A percentile compares a stretch with the other conserved stretches of the same genome.
Conservation (phyloP, 2,797 vertebrate species). For the Craterocephalus amniculus region DNA sequence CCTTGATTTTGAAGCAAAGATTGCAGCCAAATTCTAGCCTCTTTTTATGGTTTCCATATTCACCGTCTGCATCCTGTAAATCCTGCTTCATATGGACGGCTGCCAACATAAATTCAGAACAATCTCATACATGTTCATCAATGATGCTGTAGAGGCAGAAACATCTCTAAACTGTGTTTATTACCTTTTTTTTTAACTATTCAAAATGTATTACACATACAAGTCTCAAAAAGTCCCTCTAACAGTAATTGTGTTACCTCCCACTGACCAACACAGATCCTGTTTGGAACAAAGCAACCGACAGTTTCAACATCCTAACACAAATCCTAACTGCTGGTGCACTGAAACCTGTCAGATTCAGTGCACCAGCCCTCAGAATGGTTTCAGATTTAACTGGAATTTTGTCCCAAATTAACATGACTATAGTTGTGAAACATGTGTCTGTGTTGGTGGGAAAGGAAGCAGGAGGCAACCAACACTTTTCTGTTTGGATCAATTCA, state of each 20-base stretch:
- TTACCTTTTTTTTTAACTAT: constrained; percentile 53
- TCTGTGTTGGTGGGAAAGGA: too few relatives aligned
- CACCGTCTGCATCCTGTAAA: not conserved
- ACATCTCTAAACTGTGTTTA: constrained; percentile 69
- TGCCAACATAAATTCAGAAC: not conserved
- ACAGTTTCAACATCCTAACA: too few relatives aligned
- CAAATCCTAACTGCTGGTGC: too few relatives aligned
- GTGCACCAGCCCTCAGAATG: too few relatives aligned
- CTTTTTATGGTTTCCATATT: not conserved
- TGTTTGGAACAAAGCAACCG: not conserved
- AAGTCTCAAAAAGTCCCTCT: constrained; percentile 13
- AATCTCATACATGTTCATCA: constrained; percentile 15
- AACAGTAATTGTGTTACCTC: not conserved
- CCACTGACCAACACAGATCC: not conserved
- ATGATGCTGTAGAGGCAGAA: constrained; percentile 19
- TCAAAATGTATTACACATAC: constrained; percentile 51
- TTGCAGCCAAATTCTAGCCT: too few relatives aligned
- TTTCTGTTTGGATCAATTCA: constrained; percentile 16
- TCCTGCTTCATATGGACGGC: too few relatives aligned
- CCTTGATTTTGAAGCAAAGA: too few relatives aligned
- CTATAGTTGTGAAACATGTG: too few relatives aligned
- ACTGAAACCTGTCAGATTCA: too few relatives aligned
- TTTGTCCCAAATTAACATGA: too few relatives aligned
- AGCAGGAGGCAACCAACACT: too few relatives aligned
- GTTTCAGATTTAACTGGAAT: too few relatives aligned